Evolutionary conservation across 1,140 invertebrate genomes (phyloP).

Genomic region (Idris sp.): DNA sequence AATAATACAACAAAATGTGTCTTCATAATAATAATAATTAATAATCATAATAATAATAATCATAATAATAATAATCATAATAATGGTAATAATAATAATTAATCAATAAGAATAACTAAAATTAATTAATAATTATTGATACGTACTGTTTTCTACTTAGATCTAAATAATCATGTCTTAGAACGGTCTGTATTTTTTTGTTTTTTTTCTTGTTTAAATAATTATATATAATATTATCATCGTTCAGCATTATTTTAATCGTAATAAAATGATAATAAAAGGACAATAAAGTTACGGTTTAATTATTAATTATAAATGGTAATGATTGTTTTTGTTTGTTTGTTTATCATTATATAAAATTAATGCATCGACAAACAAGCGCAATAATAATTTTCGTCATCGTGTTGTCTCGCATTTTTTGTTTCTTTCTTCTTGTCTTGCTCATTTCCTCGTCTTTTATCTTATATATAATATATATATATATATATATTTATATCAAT

Average conservation of each 20-base stretch:
- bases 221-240: conserved; percentile 73
- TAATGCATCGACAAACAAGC: conserved; percentile 78
- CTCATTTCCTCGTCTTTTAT: conserved; percentile 47
- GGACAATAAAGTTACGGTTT: conserved; percentile 72
- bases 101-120: conserved; percentile 71
- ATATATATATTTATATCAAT: conserved; percentile 70
- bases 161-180: conserved; percentile 77
- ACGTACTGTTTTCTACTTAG: conserved; percentile 76
- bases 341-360: no score
- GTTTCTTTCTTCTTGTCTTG: conserved; percentile 56
- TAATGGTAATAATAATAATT: conserved; percentile 67
- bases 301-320: conserved; percentile 71
- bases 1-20: conserved; percentile 80
- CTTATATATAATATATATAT: conserved; percentile 50
- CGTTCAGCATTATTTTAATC: conserved; percentile 68
- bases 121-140: conserved; percentile 78
- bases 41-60: conserved; percentile 69
- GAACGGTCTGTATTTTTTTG: no score
- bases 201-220: conserved; percentile 76
- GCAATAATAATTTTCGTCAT: conserved; percentile 74
- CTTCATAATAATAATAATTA: conserved; percentile 73
- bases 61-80: conserved; percentile 67
- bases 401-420: conserved; percentile 70
- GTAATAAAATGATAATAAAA: conserved; percentile 74
- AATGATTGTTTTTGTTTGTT: conserved; percentile 72